Base-by-base conservation (phyloP, 2,888 invertebrate species). In the Drepanosiphum platanoidis region DNA sequence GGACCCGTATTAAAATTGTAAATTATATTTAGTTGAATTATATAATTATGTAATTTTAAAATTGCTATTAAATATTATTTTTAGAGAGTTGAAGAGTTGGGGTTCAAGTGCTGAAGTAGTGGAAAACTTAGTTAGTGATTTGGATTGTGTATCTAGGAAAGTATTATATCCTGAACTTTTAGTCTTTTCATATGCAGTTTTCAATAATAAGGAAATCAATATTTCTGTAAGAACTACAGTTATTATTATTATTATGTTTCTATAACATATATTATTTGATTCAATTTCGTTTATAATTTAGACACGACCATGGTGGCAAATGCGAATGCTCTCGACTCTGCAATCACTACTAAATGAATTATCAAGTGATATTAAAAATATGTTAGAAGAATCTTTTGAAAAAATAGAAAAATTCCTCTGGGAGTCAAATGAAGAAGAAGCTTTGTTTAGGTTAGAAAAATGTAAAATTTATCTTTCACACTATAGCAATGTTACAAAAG, bases 141-240 rank as follows among this genome's bases (percentile, higher is more conserved):
- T 94, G 3, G 94, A 94, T 89, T 94, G 94, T 81, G 89, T 94
- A 4, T 93, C 92, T 90, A 90, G 92, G 3, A 94, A 94, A 88
- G 92, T 94, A 8, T 90, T 91, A 77, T 90, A 92, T 88, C 92
- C 93, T 9, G 93, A 90, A 86, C 90, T 91, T 32, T 88, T 91
- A 58, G 88, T 89, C 52, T 86, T 90, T 15, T 89, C 90, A 22
- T 88, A 88, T 86, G 87, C 87, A n/a, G 86, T 88, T 58, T 87
- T 89, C 22, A 83, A 87, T 27, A 78, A 82, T 39, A 88, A 86
- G 9, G 15, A 58, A n/a, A 68, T 84, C 27, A 39, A 52, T 34
- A 58, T 13, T 27, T 36, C 8, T 39, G 84, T 84, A 84, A 77
- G 77, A 52, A 74, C 8, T 7, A 36, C 3, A 61, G 1, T 42